Base-by-base conservation (phyloP, 2,113 vertebrate species). In the Trinectes maculatus region DNA sequence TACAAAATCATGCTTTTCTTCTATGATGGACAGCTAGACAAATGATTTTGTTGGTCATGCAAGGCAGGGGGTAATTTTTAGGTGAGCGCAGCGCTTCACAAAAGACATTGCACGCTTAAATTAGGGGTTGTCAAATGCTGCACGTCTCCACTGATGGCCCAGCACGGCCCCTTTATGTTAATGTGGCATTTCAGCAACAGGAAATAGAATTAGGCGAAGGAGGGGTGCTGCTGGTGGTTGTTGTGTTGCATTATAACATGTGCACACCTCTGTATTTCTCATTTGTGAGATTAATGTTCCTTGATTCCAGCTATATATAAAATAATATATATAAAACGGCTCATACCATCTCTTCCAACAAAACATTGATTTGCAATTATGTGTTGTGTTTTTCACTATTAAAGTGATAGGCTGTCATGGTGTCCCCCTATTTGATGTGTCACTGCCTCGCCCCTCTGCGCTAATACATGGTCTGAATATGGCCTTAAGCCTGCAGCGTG, bases 181-280 rank as follows among this genome's bases (percentile, higher is more conserved):
- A 92, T 92, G 89, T 92, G 91, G 84, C 92, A 91, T 93, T 92
- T 91, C 61, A 71, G 82, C 55, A 46, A 57, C 58, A 83, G 79
- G 85, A 85, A 84, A 82, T 74, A 60, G 77, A 85, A 84, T 79
- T 66, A 26, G 73, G 26, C 51, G 47, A 18, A 36, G 67, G 60
- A 37, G 44, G 57, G 40, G 7, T 26, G 56, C 54, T 39, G 29
- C 49, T 44, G 34, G 9, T 63, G 58, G 44, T 53, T 54, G 76
- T 74, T 59, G 54, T 51, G 36, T 46, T 46, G 60, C 53, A 36
- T 62, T 78, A 71, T 68, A 57, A 70, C 64, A 33, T 51, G 54
- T 54, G 53, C 73, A 54, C 58, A n/a, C 37, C 63, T 39, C 47
- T 52, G 67, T 76, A 57, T 25, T 49, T 68, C 64, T 65, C 18